A percentile compares a stretch with the other conserved stretches of the same genome.
Conservation (phyloP, 2,888 invertebrate genomes). For the Sinotaia quadrata region DNA sequence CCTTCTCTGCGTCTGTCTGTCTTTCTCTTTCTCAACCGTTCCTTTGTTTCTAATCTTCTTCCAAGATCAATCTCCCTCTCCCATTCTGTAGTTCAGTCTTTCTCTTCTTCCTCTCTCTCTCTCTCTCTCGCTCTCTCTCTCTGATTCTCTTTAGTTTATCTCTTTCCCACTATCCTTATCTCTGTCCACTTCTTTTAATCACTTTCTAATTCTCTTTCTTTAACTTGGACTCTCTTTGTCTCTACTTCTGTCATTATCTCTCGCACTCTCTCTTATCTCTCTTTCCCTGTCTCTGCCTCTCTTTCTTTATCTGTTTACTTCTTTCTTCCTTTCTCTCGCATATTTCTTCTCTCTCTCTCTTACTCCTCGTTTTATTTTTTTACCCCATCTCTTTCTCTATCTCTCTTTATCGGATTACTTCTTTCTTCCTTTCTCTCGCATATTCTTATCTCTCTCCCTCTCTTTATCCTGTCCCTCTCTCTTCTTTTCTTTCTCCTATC, state of each 20-base stretch:
- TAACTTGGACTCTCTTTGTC: conserved; percentile 11
- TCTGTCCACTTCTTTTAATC: neutral
- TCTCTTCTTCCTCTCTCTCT: conserved; percentile 2
- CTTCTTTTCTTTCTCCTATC: too few species aligned
- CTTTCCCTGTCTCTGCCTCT: neutral
- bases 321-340: neutral
- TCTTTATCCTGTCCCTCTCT: too few species aligned
- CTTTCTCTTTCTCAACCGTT: too few species aligned
- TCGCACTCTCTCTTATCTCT: neutral
- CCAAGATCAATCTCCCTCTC: neutral
- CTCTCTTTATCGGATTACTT: too few species aligned
- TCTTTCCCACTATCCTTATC: neutral
- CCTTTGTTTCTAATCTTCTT: neutral
- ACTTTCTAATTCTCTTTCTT: conserved; percentile 7
- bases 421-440: too few species aligned
- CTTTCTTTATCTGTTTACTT: neutral
- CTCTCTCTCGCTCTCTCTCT: conserved; percentile 9
- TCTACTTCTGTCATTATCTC: conserved; percentile 12
- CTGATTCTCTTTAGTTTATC: neutral
- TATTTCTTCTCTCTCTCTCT: neutral
- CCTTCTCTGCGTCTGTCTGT: neutral
- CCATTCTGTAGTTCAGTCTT: conserved; percentile 11
- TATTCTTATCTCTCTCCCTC: too few species aligned
- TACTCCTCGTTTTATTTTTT: too few species aligned
- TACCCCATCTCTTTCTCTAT: too few species aligned